Evolutionary conservation across 2,888 invertebrate genomes (phyloP).

Genomic region (Hirtodrosophila cameraria): DNA sequence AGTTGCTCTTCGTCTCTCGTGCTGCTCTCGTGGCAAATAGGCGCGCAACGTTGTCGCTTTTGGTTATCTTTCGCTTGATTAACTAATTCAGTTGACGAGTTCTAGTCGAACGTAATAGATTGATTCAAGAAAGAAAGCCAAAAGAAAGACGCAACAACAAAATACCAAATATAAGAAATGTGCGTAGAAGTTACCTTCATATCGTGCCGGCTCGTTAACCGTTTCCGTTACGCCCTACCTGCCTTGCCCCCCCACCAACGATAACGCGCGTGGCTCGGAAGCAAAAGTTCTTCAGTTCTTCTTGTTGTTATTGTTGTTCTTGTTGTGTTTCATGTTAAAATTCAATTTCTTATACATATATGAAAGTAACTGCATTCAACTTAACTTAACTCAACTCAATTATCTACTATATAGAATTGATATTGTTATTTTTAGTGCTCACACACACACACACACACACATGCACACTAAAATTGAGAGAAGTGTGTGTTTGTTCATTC

Average conservation of each 20-base stretch:
- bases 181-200: conserved; percentile 18
- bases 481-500: conserved; percentile 26
- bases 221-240: conserved; percentile 47
- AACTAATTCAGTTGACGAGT: conserved; percentile 82
- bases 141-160: conserved; percentile 8
- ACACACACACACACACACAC: conserved; percentile 6
- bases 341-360: conserved; percentile 30
- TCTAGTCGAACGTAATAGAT: conserved; percentile 80
- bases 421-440: conserved; percentile 55
- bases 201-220: conserved; percentile 49
- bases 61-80: conserved; percentile 78
- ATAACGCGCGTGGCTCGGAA: conserved; percentile 44
- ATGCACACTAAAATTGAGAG: not conserved
- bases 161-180: conserved; percentile 12
- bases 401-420: conserved; percentile 43
- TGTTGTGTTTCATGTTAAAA: conserved; percentile 28
- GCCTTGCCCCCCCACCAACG: conserved; percentile 2
- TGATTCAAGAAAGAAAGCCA: conserved; percentile 41
- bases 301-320: conserved; percentile 1
- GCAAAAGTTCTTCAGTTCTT: conserved; percentile 17
- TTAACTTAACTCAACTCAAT: conserved; percentile 38
- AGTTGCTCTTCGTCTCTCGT: conserved; percentile 8
- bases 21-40: conserved; percentile 26
- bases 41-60: conserved; percentile 59
- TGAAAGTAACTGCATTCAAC: conserved; percentile 24